These are phyloP conservation scores for Ptilorrhoa leucosticta DNA, from an alignment of 2,113 vertebrate species.

Conservation along the genomic window DNA sequence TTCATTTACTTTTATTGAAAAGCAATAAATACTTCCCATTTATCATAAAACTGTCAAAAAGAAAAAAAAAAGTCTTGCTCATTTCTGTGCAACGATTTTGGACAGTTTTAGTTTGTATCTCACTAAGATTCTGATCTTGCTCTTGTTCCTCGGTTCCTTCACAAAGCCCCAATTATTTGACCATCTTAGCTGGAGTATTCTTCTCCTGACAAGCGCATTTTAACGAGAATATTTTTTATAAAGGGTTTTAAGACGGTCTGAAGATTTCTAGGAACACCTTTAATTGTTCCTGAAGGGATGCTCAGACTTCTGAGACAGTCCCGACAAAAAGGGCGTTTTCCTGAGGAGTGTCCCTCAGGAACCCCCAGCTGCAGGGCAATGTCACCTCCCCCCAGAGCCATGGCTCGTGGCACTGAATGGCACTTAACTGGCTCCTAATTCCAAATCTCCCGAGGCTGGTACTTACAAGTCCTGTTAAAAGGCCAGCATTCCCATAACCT, in stretches of 20 bases:
- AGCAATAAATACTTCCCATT: background rate
- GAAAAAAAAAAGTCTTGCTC: background rate
- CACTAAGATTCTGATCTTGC: background rate
- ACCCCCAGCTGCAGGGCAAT: fast-evolving
- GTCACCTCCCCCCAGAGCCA: background rate
- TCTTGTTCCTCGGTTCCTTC: background rate
- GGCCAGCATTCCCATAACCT: background rate
- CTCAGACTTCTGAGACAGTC: fast-evolving
- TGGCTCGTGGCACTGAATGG: fast-evolving
- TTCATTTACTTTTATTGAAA: background rate
- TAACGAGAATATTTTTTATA: background rate
- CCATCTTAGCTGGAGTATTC: background rate
- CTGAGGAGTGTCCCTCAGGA: background rate
- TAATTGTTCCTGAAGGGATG: background rate
- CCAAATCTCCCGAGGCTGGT: background rate
- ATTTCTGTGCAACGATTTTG: background rate
- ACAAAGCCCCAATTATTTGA: background rate
- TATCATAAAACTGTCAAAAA: background rate
- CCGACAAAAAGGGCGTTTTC: background rate
- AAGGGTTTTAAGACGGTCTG: background rate
- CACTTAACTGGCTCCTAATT: fast-evolving
- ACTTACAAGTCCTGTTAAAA: background rate
- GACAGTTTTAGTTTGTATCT: background rate
- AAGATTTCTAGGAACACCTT: background rate
- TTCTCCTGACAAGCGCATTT: background rate